phyloP scores from a whole-genome alignment of 2,888 invertebrate genomes.

The Campoplex nolae region DNA sequence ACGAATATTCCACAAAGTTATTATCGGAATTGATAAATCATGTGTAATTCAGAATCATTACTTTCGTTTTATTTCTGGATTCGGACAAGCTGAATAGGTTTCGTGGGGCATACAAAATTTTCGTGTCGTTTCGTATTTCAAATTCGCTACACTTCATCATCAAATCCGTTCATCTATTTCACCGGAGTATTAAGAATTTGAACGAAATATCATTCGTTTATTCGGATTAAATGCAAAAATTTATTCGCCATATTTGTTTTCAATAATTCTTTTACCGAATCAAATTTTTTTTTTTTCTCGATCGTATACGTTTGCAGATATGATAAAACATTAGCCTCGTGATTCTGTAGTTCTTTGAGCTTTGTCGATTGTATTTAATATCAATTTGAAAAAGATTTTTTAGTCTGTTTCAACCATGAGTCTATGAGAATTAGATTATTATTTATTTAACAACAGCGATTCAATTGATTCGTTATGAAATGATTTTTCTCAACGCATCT shows the following conservation, averaged over 20 bases:
- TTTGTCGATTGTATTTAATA: no score
- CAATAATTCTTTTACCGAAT: neutral
- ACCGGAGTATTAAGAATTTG: neutral
- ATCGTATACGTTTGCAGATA: neutral
- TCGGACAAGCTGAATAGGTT: neutral
- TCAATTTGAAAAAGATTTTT: no score
- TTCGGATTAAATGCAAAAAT: neutral
- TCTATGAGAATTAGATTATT: no score
- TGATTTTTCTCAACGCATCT: neutral
- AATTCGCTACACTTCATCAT: neutral
- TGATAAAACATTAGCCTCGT: neutral
- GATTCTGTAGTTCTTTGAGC: neutral
- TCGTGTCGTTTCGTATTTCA: no score
- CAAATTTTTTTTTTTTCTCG: neutral
- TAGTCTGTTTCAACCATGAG: no score
- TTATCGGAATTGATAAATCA: neutral
- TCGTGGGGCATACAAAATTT: no score
- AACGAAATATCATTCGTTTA: neutral
- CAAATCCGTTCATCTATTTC: neutral
- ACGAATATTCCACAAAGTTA: neutral
- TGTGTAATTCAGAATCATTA: neutral
- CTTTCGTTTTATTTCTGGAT: neutral
- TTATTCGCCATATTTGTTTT: neutral
- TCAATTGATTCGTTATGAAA: neutral
- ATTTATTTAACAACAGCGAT: neutral